A percentile compares a stretch with the other conserved stretches of the same genome.
These are phyloP conservation scores for Pachymerium ferrugineum DNA, from an alignment of 2,888 invertebrate species.

Conservation along the genomic window DNA sequence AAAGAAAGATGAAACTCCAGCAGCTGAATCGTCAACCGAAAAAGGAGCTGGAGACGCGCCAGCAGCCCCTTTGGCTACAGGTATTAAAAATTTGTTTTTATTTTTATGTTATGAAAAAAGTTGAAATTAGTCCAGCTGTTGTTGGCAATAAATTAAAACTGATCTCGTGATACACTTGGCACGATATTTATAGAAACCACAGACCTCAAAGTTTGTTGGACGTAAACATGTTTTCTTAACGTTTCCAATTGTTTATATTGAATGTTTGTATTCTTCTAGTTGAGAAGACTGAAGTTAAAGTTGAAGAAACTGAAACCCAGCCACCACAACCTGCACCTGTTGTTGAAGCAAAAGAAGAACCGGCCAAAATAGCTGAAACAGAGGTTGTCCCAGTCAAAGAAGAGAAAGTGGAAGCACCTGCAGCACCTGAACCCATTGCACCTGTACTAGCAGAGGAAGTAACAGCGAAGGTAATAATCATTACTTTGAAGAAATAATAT, in stretches of 20 bases:
- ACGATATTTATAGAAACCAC: not conserved
- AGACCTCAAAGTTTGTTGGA: not conserved
- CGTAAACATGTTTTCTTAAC: not conserved
- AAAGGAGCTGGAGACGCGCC: constrained; percentile 1
- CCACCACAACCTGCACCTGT: not conserved
- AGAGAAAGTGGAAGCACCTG: not conserved
- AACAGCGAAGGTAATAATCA: not conserved
- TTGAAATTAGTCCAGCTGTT: not conserved
- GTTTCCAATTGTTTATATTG: not conserved
- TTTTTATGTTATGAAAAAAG: not conserved
- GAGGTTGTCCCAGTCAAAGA: not conserved
- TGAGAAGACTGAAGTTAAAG: constrained; percentile 1
- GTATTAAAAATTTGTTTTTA: not conserved
- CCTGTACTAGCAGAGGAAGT: not conserved
- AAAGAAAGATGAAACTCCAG: not conserved
- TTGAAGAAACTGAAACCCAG: not conserved
- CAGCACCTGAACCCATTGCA: not conserved
- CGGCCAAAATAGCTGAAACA: not conserved
- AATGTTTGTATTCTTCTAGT: not conserved
- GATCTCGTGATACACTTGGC: not conserved
- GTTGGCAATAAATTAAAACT: not conserved
- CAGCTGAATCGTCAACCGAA: not conserved
- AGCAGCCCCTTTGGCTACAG: constrained; percentile 18
- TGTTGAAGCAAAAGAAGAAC: not conserved
- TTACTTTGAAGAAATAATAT: not conserved